Percentiles rank a stretch among this genome's conserved stretches.
Evolutionary conservation across 2,113 vertebrate genomes (phyloP).

Genomic region (Pseudolaguvia tuberculata): DNA sequence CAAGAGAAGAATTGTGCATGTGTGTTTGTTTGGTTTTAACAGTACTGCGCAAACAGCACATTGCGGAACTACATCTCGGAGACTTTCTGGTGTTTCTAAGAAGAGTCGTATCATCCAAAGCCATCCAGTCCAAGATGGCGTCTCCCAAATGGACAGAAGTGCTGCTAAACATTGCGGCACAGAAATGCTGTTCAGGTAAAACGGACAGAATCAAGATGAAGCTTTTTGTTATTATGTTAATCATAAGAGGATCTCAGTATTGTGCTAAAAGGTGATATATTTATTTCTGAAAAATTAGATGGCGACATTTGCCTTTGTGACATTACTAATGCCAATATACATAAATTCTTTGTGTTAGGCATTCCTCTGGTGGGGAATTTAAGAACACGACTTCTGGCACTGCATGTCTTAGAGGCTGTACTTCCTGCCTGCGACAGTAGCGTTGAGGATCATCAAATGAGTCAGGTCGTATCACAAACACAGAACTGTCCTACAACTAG

Average conservation of each 20-base stretch:
- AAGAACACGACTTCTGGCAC: conserved; percentile 88
- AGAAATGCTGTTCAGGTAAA: conserved; percentile 93
- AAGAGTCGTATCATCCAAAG: conserved; percentile 94
- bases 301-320: neutral
- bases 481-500: neutral
- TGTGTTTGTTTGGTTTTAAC: conserved; percentile 62
- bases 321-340: neutral
- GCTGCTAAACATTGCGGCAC: conserved; percentile 92
- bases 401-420: conserved; percentile 94
- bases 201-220: neutral
- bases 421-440: conserved; percentile 90
- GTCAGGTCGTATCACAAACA: conserved; percentile 68
- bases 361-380: conserved; percentile 91
- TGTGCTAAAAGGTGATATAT: too few species aligned
- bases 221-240: too few species aligned
- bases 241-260: too few species aligned
- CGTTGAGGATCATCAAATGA: conserved; percentile 92
- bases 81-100: conserved; percentile 95
- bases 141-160: conserved; percentile 98
- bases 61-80: conserved; percentile 88
- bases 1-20: neutral
- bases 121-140: conserved; percentile 98
- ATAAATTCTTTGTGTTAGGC: conserved; percentile 60
- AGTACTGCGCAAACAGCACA: conserved; percentile 82
- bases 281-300: too few species aligned